Evolutionary conservation across 2,113 vertebrate species (phyloP).

Genomic region (Callochromis pleurospilus): DNA sequence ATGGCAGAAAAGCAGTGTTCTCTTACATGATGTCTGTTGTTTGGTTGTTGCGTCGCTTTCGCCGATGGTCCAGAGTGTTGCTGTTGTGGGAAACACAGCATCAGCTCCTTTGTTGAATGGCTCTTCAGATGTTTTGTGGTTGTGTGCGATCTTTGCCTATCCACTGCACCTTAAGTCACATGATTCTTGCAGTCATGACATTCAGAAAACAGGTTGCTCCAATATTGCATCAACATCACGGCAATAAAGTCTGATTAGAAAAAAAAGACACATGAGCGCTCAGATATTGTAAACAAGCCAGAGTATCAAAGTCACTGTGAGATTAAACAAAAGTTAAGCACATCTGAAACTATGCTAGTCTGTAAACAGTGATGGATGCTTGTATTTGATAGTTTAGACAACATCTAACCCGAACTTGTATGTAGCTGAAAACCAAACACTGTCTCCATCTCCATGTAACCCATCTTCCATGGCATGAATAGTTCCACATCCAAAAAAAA

Average conservation of each 20-base stretch:
- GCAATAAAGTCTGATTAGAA: neutral
- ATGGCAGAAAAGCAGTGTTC: neutral
- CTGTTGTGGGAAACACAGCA: neutral
- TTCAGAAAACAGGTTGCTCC: neutral
- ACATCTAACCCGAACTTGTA: neutral
- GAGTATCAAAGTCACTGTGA: neutral
- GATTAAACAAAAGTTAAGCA: neutral
- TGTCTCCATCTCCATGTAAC: neutral
- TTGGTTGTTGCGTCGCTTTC: neutral
- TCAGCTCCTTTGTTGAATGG: neutral
- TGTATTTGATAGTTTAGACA: neutral
- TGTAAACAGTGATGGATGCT: slow-evolving; percentile 6
- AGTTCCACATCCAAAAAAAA: neutral
- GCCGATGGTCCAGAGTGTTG: neutral
- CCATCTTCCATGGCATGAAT: neutral
- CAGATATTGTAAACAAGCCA: neutral
- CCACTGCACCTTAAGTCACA: neutral
- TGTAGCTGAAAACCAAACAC: neutral
- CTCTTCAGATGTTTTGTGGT: neutral
- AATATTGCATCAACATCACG: neutral
- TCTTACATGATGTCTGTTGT: neutral
- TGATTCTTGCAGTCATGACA: neutral
- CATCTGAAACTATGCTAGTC: neutral
- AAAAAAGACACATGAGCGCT: neutral
- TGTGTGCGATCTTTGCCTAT: neutral